These are phyloP conservation scores for Emydura subglobosa DNA, from an alignment of 2,113 vertebrate species.

Conservation along the genomic window DNA sequence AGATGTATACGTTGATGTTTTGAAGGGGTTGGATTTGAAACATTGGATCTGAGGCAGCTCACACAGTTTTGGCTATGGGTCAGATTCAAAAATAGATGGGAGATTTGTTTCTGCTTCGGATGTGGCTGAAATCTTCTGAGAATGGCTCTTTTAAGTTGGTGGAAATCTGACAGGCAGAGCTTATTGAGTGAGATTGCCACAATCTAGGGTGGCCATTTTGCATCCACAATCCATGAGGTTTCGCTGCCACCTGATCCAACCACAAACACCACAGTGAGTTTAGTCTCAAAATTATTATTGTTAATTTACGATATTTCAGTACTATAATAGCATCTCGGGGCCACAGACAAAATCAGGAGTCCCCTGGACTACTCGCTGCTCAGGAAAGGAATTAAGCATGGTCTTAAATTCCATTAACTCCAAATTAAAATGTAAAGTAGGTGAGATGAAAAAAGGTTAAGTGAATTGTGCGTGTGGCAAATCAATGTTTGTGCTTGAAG, in stretches of 20 bases:
- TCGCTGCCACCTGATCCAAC: neutral
- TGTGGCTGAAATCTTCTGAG: neutral
- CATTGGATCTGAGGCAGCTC: neutral
- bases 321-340: neutral
- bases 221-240: neutral
- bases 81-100: conserved; percentile 11
- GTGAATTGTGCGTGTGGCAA: neutral
- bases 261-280: neutral
- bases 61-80: neutral
- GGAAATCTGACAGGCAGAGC: conserved; percentile 41
- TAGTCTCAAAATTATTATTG: neutral
- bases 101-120: neutral
- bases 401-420: neutral
- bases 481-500: neutral
- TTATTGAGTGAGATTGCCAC: conserved; percentile 42
- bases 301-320: neutral
- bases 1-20: neutral
- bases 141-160: neutral
- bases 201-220: conserved; percentile 32
- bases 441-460: neutral
- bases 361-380: neutral
- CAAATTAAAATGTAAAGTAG: neutral
- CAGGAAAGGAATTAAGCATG: neutral
- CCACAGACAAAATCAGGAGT: neutral
- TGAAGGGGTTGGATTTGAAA: neutral